Percentiles rank a stretch among this genome's conserved stretches.
Evolutionary conservation across 2,113 vertebrate genomes (phyloP).

Genomic region (Indri indri): DNA sequence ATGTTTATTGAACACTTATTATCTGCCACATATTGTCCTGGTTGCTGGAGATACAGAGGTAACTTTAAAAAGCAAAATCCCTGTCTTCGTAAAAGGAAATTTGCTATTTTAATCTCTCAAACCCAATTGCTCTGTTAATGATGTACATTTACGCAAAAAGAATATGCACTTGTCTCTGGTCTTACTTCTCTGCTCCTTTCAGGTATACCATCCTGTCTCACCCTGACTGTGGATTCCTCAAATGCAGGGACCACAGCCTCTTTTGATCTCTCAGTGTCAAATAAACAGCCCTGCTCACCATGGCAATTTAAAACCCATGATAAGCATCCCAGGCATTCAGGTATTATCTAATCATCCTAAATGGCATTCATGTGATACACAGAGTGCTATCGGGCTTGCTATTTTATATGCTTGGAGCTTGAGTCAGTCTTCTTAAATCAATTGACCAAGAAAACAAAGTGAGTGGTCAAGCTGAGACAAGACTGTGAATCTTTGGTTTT

Average conservation of each 20-base stretch:
- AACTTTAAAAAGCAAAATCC: background rate
- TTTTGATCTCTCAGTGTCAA: background rate
- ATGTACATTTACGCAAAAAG: background rate
- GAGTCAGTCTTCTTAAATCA: background rate
- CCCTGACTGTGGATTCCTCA: background rate
- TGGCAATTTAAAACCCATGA: background rate
- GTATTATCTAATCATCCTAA: background rate
- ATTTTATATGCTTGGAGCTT: background rate
- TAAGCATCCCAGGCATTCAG: background rate
- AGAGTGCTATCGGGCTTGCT: background rate
- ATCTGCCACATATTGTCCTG: background rate
- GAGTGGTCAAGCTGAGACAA: background rate
- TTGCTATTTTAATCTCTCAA: background rate
- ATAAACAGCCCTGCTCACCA: rapidly evolving
- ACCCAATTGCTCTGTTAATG: background rate
- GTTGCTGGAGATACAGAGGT: background rate
- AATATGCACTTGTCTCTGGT: background rate
- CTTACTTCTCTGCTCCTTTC: background rate
- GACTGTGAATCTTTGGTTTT: background rate
- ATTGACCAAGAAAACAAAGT: background rate
- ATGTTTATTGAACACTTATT: background rate
- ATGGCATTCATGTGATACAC: background rate
- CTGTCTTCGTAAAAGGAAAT: background rate
- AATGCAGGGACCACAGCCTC: rapidly evolving
- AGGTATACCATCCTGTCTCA: background rate